Base-by-base conservation (phyloP, 2,113 vertebrate species). In the Eulemur rufifrons region DNA sequence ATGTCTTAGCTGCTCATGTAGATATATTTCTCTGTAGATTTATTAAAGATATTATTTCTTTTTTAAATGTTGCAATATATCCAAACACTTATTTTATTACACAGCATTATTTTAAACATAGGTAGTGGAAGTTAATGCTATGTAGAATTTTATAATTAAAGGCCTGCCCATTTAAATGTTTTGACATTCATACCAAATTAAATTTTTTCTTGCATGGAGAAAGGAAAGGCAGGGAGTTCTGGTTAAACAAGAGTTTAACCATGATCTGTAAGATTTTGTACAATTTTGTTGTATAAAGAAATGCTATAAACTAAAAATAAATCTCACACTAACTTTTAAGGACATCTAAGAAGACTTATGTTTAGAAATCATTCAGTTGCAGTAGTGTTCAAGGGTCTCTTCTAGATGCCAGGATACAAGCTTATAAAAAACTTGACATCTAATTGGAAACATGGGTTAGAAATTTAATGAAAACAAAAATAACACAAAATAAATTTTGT, bases 51-150 rank as follows among this genome's bases (percentile, higher is more conserved):
- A 50, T 39, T 86, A 50, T 91, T 97, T 95, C 4, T 0, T 5
- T 45, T 64, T 93, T 76, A 96, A 91, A 82, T 69, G 10, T 39
- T 63, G 14, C 6, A 93, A 20, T 32, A 52, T 68, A 86, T 20
- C 37, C 34, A 92, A 92, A 61, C 5, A 91, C 5, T 20, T 56
- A 86, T 76, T 81, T 86, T 83, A 96, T 66, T 78, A 39, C 47
- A 76, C 11, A 68, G 34, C 6, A 68, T 76, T 96, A 96, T 73
- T 96, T 91, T 85, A 95, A 88, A 50, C 29, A 21, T 61, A 81
- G 8, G 18, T 34, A 56, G 27, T 69, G 5, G n/a, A 94, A 90
- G 15, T 89, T 54, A 92, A 84, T 74, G 23, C 8, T 66, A 34
- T 25, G 50, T 74, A 39, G 50, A 94, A 68, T 74, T 11, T 84